Percentiles rank a stretch among this genome's conserved stretches.
Conservation (phyloP, 2,797 vertebrate genomes). For the Sebastes iracundus region DNA sequence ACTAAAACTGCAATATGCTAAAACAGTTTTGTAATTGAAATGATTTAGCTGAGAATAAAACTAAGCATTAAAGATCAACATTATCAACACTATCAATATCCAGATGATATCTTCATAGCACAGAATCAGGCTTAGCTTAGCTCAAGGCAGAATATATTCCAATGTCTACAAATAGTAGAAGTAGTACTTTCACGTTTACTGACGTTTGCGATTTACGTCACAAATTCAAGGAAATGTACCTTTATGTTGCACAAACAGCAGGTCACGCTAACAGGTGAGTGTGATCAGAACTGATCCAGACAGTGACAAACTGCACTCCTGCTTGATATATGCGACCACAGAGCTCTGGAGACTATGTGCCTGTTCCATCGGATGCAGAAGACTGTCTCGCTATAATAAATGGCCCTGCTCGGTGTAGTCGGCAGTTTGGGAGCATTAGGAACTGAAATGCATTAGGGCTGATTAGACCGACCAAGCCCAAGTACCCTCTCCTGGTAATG, state of each 20-base stretch:
- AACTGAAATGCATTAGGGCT: constrained; percentile 78
- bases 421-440: constrained; percentile 74
- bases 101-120: not conserved
- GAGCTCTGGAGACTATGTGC: constrained; percentile 47
- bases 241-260: constrained; percentile 12
- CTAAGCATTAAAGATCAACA: not conserved
- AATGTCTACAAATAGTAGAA: not conserved
- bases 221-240: not conserved
- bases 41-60: not conserved
- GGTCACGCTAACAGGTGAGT: constrained; percentile 11
- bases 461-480: constrained; percentile 75
- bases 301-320: constrained; percentile 41
- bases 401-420: constrained; percentile 55
- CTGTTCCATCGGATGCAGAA: constrained; percentile 45
- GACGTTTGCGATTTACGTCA: not conserved
- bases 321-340: constrained; percentile 44
- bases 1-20: not conserved
- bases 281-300: constrained; percentile 45
- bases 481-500: constrained; percentile 80
- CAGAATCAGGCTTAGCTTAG: not conserved
- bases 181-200: not conserved
- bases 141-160: not conserved
- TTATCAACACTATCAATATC: not conserved
- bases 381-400: constrained; percentile 66
- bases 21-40: not conserved